A percentile compares a stretch with the other conserved stretches of the same genome.
Evolutionary conservation across 2,888 invertebrate genomes (phyloP).

Genomic region (Syrista parreyssii): DNA sequence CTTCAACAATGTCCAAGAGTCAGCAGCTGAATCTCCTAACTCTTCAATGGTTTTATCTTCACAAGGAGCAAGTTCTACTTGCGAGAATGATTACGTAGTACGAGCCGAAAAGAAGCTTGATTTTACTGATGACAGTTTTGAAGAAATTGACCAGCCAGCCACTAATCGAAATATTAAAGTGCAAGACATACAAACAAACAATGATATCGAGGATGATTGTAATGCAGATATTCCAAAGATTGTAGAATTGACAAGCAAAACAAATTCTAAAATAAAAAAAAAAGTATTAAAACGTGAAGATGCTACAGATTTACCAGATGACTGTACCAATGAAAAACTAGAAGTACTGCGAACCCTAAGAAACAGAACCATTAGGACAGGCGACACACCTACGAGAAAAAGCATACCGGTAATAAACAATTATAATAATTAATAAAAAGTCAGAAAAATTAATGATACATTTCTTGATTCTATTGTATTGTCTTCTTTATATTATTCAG

Average conservation of each 20-base stretch:
- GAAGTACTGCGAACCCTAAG: conserved; percentile 25
- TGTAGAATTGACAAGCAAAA: neutral
- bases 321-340: neutral
- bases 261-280: neutral
- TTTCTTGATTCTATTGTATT: neutral
- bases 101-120: conserved; percentile 32
- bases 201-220: neutral
- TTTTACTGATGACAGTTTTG: conserved; percentile 38
- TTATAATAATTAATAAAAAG: neutral
- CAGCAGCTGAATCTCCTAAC: neutral
- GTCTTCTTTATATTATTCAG: neutral
- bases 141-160: conserved; percentile 5
- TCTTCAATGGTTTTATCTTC: neutral
- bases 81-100: neutral
- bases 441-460: conserved; percentile 8
- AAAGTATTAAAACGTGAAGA: conserved; percentile 2
- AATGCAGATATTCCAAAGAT: neutral
- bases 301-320: neutral
- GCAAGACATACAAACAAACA: neutral
- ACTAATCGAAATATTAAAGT: too few relatives aligned
- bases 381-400: conserved; percentile 13
- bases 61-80: neutral
- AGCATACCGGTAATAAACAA: conserved; percentile 15
- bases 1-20: neutral
- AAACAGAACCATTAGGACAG: conserved; percentile 31